Evolutionary conservation across 2,797 vertebrate species (phyloP).

Genomic region (Crocidura indochinensis): DNA sequence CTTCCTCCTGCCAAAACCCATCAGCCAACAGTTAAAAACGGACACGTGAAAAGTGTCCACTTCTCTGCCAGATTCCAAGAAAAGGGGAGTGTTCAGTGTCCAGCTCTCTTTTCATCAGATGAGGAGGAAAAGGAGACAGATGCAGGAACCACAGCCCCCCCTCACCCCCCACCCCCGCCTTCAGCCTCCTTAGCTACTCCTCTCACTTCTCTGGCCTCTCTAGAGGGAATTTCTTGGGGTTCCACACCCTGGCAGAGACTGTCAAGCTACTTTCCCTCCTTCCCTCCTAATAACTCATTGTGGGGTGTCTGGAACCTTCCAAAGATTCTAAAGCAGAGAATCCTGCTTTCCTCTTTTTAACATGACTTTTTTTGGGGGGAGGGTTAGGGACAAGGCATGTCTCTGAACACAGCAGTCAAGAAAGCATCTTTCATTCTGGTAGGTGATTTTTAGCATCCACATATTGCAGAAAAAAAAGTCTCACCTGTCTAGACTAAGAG

Average conservation of each 20-base stretch:
- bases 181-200: background rate
- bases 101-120: background rate
- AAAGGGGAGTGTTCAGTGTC: background rate
- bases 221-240: background rate
- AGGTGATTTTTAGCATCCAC: too few species aligned
- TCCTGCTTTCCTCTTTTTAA: background rate
- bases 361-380: background rate
- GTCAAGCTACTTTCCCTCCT: background rate
- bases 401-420: fast-evolving
- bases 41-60: background rate
- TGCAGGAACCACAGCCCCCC: fast-evolving
- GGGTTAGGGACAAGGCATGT: background rate
- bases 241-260: background rate
- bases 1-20: background rate
- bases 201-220: background rate
- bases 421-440: background rate
- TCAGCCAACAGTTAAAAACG: background rate
- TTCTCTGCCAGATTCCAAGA: conserved; percentile 21
- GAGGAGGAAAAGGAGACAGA: background rate
- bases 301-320: background rate
- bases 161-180: too few species aligned
- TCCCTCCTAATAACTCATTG: background rate
- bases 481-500: background rate
- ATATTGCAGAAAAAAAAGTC: fast-evolving
- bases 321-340: background rate